phyloP scores from a whole-genome alignment of 2,113 vertebrate genomes.

The Ondatra zibethicus region DNA sequence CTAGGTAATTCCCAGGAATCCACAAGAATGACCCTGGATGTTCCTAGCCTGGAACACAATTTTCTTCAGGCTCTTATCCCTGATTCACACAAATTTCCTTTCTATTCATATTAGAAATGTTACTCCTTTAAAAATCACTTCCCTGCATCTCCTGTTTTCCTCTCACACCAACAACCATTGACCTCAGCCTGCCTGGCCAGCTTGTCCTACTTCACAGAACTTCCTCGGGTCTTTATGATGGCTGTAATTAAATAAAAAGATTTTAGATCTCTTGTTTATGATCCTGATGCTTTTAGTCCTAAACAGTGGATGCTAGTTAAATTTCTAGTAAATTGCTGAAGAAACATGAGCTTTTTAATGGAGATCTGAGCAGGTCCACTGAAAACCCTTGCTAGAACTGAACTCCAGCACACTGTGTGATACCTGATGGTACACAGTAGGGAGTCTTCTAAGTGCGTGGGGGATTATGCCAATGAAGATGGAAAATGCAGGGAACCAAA shows the following conservation, averaged over 20 bases:
- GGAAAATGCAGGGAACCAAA: neutral
- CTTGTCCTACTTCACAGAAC: neutral
- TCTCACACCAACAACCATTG: neutral
- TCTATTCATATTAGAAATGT: neutral
- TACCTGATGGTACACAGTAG: neutral
- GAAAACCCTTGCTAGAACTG: neutral
- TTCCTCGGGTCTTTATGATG: neutral
- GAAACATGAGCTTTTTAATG: neutral
- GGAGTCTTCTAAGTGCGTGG: neutral
- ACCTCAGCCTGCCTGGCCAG: neutral
- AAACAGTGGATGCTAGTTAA: neutral
- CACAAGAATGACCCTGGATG: no score
- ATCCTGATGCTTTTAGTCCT: neutral
- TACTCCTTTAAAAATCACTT: neutral
- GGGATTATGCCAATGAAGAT: neutral
- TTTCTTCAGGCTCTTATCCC: neutral
- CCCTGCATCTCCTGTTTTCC: fast-evolving
- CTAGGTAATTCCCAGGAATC: no score
- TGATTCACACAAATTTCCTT: neutral
- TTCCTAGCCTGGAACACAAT: neutral
- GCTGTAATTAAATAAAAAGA: neutral
- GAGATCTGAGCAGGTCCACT: neutral
- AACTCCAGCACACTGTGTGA: neutral
- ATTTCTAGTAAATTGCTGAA: conserved; percentile 4
- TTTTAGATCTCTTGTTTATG: neutral